Base-by-base conservation (phyloP, 2,888 invertebrate genomes). In the Abrostola tripartita region DNA sequence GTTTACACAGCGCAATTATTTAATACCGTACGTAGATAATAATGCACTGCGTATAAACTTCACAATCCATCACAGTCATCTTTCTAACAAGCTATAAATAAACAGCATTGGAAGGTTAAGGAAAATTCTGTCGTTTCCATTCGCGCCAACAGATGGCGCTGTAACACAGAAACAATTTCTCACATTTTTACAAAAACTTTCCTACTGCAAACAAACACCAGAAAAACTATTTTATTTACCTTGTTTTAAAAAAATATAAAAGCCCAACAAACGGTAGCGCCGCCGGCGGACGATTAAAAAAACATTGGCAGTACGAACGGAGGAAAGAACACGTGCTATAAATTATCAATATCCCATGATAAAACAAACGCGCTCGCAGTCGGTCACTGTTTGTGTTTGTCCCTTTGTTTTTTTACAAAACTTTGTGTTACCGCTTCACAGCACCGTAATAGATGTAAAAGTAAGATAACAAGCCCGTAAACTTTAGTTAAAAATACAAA, bases 331-430 rank as follows among this genome's bases (percentile, higher is more conserved):
- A 91, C 90, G 90, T 92, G 93, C 84, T 79, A 70, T 83, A 90
- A 90, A 93, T 94, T 91, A 94, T 90, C 94, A 93, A 90, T 90
- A 92, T 94, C 94, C 94, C 94, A 91, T 92, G 94, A 92, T 91
- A 92, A 90, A 93, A 91, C 89, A 92, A 93, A 90, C 93, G 79
- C 64, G 72, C 68, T 65, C 65, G 60, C 62, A 65, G 61, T 53
- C 71, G 62, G 66, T 54, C 59, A 65, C 70, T 89, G 89, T 90
- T 89, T 90, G 84, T 87, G 85, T 89, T 88, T 88, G 85, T 82
- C 81, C 81, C 84, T 78, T 85, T 92, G 89, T 91, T 93, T 90
- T 90, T 86, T 88, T 79, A 92, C 86, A 84, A 86, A 91, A 89
- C 88, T 80, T 81, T 74, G 71, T 75, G 68, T 79, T 79, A 58